Percentiles rank a stretch among this genome's conserved stretches.
phyloP scores from a whole-genome alignment of 1,140 invertebrate species.

The Melitaea cinxia region DNA sequence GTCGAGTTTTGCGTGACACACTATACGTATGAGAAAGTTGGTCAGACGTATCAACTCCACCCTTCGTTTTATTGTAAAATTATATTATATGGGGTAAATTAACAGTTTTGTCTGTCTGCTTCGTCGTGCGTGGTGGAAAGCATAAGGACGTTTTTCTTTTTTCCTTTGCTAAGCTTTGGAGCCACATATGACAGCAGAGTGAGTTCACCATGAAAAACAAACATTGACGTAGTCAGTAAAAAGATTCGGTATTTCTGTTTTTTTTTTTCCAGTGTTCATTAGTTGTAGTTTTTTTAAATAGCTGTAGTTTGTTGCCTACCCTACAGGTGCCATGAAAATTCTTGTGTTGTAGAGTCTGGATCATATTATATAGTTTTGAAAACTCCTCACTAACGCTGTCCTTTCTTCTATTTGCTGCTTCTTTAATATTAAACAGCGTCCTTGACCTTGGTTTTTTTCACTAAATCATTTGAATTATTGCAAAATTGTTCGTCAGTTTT shows the following conservation, averaged over 20 bases:
- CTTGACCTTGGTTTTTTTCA: too few relatives aligned
- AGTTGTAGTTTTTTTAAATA: conserved; percentile 45
- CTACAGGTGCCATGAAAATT: too few relatives aligned
- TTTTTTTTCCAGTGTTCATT: conserved; percentile 51
- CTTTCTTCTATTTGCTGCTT: too few relatives aligned
- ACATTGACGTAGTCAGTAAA: conserved; percentile 19
- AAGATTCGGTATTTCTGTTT: conserved; percentile 47
- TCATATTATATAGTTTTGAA: too few relatives aligned
- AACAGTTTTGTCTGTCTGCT: conserved; percentile 32
- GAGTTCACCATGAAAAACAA: conserved; percentile 29
- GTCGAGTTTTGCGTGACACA: conserved; percentile 40
- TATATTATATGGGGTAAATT: conserved; percentile 64
- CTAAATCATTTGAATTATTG: too few relatives aligned
- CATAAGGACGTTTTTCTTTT: conserved; percentile 30
- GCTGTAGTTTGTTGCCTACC: conserved; percentile 40
- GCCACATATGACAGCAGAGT: conserved; percentile 32
- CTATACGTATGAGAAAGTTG: conserved; percentile 42
- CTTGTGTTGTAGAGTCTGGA: too few relatives aligned
- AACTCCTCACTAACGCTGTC: too few relatives aligned
- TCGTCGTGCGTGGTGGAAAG: conserved; percentile 35
- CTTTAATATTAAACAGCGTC: too few relatives aligned
- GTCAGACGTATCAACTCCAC: conserved; percentile 64
- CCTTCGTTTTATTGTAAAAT: conserved; percentile 72
- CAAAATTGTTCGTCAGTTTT: too few relatives aligned
- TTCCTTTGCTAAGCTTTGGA: conserved; percentile 22